Evolutionary conservation across 2,797 vertebrate genomes (phyloP).

Genomic region (Scarus forsteni): DNA sequence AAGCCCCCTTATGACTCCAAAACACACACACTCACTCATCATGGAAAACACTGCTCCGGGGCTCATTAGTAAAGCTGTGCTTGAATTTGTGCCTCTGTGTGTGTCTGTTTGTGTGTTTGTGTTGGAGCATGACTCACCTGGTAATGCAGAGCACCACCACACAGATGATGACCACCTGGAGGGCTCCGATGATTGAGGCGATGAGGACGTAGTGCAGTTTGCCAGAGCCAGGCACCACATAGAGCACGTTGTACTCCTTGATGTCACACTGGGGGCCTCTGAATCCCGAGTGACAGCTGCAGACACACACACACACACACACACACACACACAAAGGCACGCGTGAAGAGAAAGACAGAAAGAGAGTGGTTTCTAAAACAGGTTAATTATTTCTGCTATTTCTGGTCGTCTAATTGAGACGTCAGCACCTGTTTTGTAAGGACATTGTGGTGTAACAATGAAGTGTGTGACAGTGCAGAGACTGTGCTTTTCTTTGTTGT

Average conservation of each 20-base stretch:
- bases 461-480: conserved; percentile 17
- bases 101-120: conserved; percentile 13
- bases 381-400: conserved; percentile 41
- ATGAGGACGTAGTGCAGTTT: conserved; percentile 98
- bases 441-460: conserved; percentile 35
- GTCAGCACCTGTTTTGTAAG: conserved; percentile 28
- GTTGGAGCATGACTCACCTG: conserved; percentile 87
- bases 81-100: neutral
- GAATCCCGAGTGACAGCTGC: conserved; percentile 96
- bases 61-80: conserved; percentile 45
- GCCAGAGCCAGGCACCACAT: conserved; percentile 97
- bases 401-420: conserved; percentile 48
- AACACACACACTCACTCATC: conserved; percentile 21
- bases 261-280: conserved; percentile 98
- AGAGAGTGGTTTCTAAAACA: conserved; percentile 18
- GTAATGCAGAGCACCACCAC: conserved; percentile 99
- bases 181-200: conserved; percentile 97
- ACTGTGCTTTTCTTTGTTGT: conserved; percentile 8
- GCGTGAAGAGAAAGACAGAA: neutral
- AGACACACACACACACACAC: conserved; percentile 52
- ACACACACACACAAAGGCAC: conserved; percentile 15
- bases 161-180: conserved; percentile 99
- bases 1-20: conserved; percentile 16
- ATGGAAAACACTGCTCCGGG: conserved; percentile 17
- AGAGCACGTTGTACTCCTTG: conserved; percentile 98